phyloP scores from a whole-genome alignment of 2,888 invertebrate genomes.

The Itoplectis maculator region DNA sequence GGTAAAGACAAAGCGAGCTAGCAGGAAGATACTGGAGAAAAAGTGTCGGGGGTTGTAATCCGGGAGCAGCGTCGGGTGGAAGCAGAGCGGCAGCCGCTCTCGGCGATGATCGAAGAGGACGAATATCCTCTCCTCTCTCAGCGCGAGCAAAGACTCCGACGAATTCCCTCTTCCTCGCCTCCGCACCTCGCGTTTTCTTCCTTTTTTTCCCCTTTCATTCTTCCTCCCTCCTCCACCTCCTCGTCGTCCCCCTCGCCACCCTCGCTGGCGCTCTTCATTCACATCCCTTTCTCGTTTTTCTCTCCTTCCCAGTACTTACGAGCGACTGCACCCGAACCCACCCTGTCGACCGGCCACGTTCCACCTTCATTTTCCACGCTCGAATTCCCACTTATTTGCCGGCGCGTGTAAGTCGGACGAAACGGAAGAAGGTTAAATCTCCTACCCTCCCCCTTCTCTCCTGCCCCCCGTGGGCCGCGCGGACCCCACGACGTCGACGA shows the following conservation, averaged over 20 bases:
- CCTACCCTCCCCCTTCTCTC: no score
- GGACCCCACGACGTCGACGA: conserved; percentile 20
- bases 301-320: conserved; percentile 39
- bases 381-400: conserved; percentile 64
- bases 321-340: conserved; percentile 52
- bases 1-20: conserved; percentile 42
- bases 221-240: conserved; percentile 25
- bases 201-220: conserved; percentile 14
- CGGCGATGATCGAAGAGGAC: conserved; percentile 66
- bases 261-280: conserved; percentile 2
- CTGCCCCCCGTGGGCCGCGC: no score
- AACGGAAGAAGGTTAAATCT: conserved; percentile 56
- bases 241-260: background rate
- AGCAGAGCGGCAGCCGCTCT: conserved; percentile 65
- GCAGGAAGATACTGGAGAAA: conserved; percentile 57
- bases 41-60: conserved; percentile 61
- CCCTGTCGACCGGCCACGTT: conserved; percentile 44
- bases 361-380: conserved; percentile 67
- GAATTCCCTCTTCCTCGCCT: conserved; percentile 41
- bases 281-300: conserved; percentile 46
- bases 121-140: conserved; percentile 60
- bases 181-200: background rate
- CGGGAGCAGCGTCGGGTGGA: conserved; percentile 52
- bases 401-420: conserved; percentile 60
- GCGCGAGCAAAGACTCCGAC: conserved; percentile 63